Evolutionary conservation across 2,888 invertebrate species (phyloP), one percentile per base, ranked within the genome.

Genomic region (Eupithecia exiguata): DNA sequence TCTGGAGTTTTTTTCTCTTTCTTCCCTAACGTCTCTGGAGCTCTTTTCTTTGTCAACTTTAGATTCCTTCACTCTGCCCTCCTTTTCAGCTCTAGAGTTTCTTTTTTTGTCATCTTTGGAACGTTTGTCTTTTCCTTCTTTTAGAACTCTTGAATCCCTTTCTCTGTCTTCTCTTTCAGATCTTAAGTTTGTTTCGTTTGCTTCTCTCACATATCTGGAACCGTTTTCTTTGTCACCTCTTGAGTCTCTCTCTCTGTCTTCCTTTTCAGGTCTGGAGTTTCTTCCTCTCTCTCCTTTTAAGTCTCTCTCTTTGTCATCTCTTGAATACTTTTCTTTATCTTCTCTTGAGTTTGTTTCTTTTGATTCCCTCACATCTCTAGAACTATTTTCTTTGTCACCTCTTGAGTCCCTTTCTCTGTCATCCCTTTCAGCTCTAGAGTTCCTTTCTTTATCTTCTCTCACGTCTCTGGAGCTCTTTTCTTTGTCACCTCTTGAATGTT

Each of bases 131-230:
- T 43, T 79, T 5, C n/a, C 74, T 25, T 21, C 62, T 35, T 30
- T 78, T 16, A 75, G 71, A 68, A 62, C 70, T 74, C 61, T 65
- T 36, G 73, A 61, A 40, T 82, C 78, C 10, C 21, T 21, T 10
- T 53, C 10, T 68, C 65, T 69, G 62, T 69, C 79, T 18, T 82
- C 78, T 10, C 21, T 53, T 10, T 53, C 53, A 9, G 21, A 9
- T 35, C 74, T 75, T 16, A 77, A 74, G 43, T 69, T 80, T 75
- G 72, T 82, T 35, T 75, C 74, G 46, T 36, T 79, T 36, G n/a
- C 63, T n/a, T 65, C 49, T 53, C 49, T 73, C 79, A 25, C 82
- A 78, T 40, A 74, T 76, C 21, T 72, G 49, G n/a, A 65, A 7
- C 53, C 5, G 74, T 74, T 71, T 78, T 58, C 36, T 36, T 62